phyloP scores from a whole-genome alignment of 2,113 vertebrate genomes.

The Gambusia affinis region DNA sequence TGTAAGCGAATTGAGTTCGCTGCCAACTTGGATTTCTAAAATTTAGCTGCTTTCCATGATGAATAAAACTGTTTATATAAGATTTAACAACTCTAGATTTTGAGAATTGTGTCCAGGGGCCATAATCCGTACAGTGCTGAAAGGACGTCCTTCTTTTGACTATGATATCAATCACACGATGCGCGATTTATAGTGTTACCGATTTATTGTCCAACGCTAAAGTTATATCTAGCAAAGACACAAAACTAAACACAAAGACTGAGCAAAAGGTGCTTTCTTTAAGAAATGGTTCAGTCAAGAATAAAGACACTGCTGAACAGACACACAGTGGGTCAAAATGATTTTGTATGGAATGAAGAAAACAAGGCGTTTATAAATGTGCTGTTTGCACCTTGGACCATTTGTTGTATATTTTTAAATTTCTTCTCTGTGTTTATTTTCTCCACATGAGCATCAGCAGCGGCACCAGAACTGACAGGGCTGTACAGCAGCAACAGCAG shows the following conservation, averaged over 20 bases:
- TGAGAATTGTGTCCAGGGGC: no score
- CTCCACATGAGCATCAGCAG: slow-evolving; percentile 17
- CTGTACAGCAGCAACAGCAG: slow-evolving; percentile 8
- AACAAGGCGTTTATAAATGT: not conserved
- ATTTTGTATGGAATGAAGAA: not conserved
- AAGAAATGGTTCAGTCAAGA: not conserved
- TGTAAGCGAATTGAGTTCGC: not conserved
- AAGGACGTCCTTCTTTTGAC: not conserved
- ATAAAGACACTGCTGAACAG: not conserved
- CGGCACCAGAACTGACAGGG: slow-evolving; percentile 12
- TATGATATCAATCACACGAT: not conserved
- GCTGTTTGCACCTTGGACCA: no score
- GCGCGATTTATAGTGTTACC: no score
- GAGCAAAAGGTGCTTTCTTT: no score
- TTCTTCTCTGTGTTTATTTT: slow-evolving; percentile 7
- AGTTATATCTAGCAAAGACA: no score
- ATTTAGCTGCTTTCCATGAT: no score
- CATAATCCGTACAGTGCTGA: not conserved
- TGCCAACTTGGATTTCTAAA: not conserved
- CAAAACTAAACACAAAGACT: no score
- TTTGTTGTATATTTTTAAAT: not conserved
- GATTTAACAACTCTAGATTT: not conserved
- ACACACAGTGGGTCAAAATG: not conserved
- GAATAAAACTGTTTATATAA: not conserved
- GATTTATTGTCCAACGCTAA: no score